Conservation (phyloP, 2,888 invertebrate genomes). For the Drosophila cracens region DNA sequence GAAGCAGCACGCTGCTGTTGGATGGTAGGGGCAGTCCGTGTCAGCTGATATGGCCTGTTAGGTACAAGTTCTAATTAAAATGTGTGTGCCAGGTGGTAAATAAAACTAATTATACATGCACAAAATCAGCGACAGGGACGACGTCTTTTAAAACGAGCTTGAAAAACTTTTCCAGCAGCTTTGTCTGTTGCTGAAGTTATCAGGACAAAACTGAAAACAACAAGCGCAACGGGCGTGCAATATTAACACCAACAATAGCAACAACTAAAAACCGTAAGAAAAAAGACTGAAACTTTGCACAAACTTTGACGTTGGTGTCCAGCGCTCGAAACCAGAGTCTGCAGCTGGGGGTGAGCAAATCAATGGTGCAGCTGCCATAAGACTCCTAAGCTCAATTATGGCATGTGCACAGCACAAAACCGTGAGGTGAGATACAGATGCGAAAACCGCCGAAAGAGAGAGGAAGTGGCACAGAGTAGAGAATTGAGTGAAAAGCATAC, state of each 20-base stretch:
- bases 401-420: conserved; percentile 26
- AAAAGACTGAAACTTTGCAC: conserved; percentile 33
- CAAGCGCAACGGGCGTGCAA: conserved; percentile 40
- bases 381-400: conserved; percentile 75
- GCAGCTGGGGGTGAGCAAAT: conserved; percentile 49
- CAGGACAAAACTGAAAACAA: conserved; percentile 37
- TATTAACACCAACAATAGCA: conserved; percentile 20
- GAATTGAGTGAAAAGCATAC: conserved; percentile 2
- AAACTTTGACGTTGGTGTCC: conserved; percentile 51
- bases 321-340: not conserved
- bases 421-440: conserved; percentile 4
- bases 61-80: conserved; percentile 76
- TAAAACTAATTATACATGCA: conserved; percentile 76
- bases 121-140: conserved; percentile 38
- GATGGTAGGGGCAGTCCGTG: conserved; percentile 1
- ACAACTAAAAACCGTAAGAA: conserved; percentile 5
- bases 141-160: conserved; percentile 62
- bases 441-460: conserved; percentile 12
- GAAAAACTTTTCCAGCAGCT: conserved; percentile 62
- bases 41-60: conserved; percentile 36
- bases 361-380: conserved; percentile 77
- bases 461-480: conserved; percentile 2
- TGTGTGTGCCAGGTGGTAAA: conserved; percentile 75
- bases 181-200: conserved; percentile 71
- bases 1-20: conserved; percentile 6